A percentile compares a stretch with the other conserved stretches of the same genome.
These are phyloP conservation scores for Isaurus tuberculatus DNA, from an alignment of 92 coral and sea anemone genomes.

Conservation along the genomic window DNA sequence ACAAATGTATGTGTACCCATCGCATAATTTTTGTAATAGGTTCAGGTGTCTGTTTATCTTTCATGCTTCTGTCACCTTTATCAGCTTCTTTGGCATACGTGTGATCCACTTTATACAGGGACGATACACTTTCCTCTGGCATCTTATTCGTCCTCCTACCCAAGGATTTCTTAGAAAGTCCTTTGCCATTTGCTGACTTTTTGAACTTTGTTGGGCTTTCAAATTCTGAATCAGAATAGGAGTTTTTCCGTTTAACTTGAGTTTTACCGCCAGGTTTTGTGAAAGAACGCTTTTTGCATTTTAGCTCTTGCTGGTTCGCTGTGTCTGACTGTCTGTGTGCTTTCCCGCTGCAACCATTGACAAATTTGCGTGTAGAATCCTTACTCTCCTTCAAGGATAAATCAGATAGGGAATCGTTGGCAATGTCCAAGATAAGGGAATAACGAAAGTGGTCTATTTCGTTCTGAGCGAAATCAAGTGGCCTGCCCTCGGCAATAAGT, in stretches of 20 bases:
- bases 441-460: conserved; percentile 41
- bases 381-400: neutral
- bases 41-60: conserved; percentile 12
- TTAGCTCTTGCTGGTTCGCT: neutral
- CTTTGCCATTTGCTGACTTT: conserved; percentile 16
- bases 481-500: conserved; percentile 33
- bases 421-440: conserved; percentile 33
- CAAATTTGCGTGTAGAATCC: neutral
- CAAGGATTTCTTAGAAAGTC: conserved; percentile 4
- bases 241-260: neutral
- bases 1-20: conserved; percentile 12
- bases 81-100: conserved; percentile 4
- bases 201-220: conserved; percentile 28
- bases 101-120: neutral
- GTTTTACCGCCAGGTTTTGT: neutral
- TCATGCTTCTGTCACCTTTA: conserved; percentile 4
- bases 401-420: neutral
- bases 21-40: conserved; percentile 1
- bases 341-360: neutral
- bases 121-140: conserved; percentile 7
- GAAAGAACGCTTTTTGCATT: neutral
- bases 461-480: neutral
- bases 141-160: neutral
- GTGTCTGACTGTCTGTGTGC: neutral
- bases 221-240: conserved; percentile 43